These are phyloP conservation scores for Piaya cayana DNA, from an alignment of 2,113 vertebrate species.

Conservation along the genomic window DNA sequence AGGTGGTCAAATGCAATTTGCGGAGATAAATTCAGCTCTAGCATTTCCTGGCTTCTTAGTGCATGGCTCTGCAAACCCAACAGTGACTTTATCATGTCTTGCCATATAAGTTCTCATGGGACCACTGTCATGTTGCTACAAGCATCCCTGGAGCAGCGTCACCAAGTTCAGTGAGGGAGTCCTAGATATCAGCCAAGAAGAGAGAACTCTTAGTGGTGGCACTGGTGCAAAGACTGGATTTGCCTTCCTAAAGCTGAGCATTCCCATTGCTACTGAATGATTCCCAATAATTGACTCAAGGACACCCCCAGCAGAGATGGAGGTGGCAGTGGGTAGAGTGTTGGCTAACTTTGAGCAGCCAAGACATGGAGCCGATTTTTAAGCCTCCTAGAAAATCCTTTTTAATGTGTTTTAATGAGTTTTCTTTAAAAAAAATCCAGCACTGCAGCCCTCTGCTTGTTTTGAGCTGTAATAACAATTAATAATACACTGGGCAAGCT, in stretches of 20 bases:
- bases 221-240: not conserved
- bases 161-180: not conserved
- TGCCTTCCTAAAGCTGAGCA: not conserved
- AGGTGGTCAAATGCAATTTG: not conserved
- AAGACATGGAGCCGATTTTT: not conserved
- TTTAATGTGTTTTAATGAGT: not conserved
- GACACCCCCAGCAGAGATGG: not conserved
- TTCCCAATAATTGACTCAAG: not conserved
- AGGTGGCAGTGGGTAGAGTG: not conserved
- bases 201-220: not conserved
- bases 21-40: not conserved
- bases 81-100: not conserved
- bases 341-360: not conserved
- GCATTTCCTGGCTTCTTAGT: not conserved
- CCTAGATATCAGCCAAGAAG: not conserved
- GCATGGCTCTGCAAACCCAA: not conserved
- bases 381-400: not conserved
- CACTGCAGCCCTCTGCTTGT: not conserved
- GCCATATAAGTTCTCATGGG: not conserved
- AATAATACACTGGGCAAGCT: not conserved
- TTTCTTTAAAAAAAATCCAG: not conserved
- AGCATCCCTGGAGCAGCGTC: not conserved
- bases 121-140: not conserved
- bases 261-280: accelerated
- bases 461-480: not conserved